Conservation (phyloP, 37 sponge, comb jelly and placozoan genomes). For the Theonella swinhoei region DNA sequence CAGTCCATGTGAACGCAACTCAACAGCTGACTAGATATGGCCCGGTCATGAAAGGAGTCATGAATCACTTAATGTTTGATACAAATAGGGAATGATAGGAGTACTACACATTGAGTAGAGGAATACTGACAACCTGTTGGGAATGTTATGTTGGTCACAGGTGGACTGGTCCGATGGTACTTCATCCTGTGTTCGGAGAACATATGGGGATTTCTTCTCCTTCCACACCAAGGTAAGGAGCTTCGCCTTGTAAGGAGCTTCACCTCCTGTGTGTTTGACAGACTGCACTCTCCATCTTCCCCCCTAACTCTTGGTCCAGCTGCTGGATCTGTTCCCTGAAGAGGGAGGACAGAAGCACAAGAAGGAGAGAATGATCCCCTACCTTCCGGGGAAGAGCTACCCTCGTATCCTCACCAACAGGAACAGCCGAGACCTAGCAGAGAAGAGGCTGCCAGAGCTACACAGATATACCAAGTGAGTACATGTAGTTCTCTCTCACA, state of each 20-base stretch:
- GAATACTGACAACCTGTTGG: too few species aligned
- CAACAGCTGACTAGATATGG: too few species aligned
- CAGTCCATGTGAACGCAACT: too few species aligned
- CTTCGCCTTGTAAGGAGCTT: not conserved
- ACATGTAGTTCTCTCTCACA: too few species aligned
- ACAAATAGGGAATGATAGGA: too few species aligned
- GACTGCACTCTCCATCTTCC: not conserved
- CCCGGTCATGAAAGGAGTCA: too few species aligned
- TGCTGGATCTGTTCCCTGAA: conserved; percentile 81
- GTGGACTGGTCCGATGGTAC: conserved; percentile 80
- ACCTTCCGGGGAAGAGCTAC: conserved; percentile 75
- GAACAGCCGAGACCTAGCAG: conserved; percentile 76
- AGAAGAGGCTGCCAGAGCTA: conserved; percentile 83
- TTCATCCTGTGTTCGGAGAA: conserved; percentile 55
- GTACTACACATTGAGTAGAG: too few species aligned
- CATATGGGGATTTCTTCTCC: conserved; percentile 86
- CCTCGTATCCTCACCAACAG: conserved; percentile 50
- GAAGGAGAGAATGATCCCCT: conserved; percentile 78
- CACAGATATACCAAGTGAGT: conserved; percentile 67
- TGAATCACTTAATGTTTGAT: too few species aligned
- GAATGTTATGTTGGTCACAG: conserved; percentile 9
- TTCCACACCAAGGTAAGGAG: conserved; percentile 78
- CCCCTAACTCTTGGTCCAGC: conserved; percentile 14
- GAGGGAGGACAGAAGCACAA: conserved; percentile 82
- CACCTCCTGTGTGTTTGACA: not conserved